These are phyloP conservation scores for Bombus cullumanus DNA, from an alignment of 1,140 invertebrate genomes.

Conservation along the genomic window DNA sequence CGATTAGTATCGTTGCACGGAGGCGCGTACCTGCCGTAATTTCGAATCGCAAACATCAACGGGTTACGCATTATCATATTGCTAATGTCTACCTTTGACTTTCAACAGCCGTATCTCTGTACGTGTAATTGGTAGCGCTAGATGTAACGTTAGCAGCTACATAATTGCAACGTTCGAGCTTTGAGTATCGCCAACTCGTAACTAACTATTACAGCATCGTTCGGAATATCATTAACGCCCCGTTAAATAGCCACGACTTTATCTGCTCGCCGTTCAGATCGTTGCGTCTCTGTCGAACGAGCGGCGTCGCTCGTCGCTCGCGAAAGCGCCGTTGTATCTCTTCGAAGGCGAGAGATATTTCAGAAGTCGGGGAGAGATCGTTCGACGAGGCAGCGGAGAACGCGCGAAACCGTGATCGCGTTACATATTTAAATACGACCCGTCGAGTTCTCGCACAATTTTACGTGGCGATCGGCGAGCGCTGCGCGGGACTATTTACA, in stretches of 20 bases:
- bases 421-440: not conserved
- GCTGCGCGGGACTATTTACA: constrained; percentile 63
- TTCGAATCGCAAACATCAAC: constrained; percentile 37
- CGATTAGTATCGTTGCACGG: not conserved
- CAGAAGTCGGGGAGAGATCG: no score
- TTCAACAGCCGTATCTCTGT: constrained; percentile 16
- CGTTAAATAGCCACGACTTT: constrained; percentile 6
- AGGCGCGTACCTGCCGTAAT: constrained; percentile 28
- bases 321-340: no score
- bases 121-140: constrained; percentile 46
- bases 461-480: constrained; percentile 6
- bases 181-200: not conserved
- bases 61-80: constrained; percentile 43
- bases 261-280: no score
- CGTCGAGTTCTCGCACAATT: constrained; percentile 31
- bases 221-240: constrained; percentile 25
- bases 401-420: no score
- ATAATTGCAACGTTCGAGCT: constrained; percentile 28
- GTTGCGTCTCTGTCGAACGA: not conserved
- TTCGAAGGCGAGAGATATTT: no score
- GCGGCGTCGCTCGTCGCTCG: no score
- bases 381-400: no score
- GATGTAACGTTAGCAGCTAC: constrained; percentile 24
- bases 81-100: constrained; percentile 33
- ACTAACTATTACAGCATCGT: constrained; percentile 22